These are phyloP conservation scores for Melipona bicolor DNA, from an alignment of 2,888 invertebrate genomes.

Conservation along the genomic window DNA sequence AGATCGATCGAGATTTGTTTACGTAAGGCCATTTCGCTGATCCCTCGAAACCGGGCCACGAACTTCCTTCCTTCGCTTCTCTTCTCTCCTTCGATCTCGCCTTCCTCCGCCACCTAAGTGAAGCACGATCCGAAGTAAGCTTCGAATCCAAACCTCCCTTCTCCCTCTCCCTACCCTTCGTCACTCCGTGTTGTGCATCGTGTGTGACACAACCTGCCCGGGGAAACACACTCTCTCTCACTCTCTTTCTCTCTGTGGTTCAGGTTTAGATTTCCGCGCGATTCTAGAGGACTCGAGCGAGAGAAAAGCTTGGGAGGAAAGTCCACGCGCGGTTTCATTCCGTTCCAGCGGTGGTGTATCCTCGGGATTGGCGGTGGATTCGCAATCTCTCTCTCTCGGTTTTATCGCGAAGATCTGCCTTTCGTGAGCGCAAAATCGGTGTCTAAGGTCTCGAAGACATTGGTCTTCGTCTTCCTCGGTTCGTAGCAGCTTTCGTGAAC, in stretches of 20 bases:
- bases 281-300: slow-evolving; percentile 25
- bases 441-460: slow-evolving; percentile 44
- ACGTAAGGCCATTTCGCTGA: slow-evolving; percentile 53
- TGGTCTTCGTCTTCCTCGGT: no score
- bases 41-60: slow-evolving; percentile 27
- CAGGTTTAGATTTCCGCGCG: slow-evolving; percentile 20
- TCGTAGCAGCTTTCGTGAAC: not conserved
- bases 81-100: slow-evolving; percentile 6
- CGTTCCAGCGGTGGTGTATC: slow-evolving; percentile 48
- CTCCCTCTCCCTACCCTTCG: slow-evolving; percentile 1
- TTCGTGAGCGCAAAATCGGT: slow-evolving; percentile 36
- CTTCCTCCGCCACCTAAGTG: not conserved
- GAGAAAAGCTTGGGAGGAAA: not conserved
- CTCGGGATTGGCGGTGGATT: slow-evolving; percentile 69
- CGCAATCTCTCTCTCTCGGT: slow-evolving; percentile 66
- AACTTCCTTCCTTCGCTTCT: not conserved
- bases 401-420: slow-evolving; percentile 69
- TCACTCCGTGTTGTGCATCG: slow-evolving; percentile 28
- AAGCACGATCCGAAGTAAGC: not conserved
- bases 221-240: slow-evolving; percentile 9
- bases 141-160: not conserved
- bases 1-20: slow-evolving; percentile 60
- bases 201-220: slow-evolving; percentile 4
- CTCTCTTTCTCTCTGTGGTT: slow-evolving; percentile 16
- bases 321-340: slow-evolving; percentile 44